Evolutionary conservation across 2,888 invertebrate genomes (phyloP).

Genomic region (Oasisia sp.): DNA sequence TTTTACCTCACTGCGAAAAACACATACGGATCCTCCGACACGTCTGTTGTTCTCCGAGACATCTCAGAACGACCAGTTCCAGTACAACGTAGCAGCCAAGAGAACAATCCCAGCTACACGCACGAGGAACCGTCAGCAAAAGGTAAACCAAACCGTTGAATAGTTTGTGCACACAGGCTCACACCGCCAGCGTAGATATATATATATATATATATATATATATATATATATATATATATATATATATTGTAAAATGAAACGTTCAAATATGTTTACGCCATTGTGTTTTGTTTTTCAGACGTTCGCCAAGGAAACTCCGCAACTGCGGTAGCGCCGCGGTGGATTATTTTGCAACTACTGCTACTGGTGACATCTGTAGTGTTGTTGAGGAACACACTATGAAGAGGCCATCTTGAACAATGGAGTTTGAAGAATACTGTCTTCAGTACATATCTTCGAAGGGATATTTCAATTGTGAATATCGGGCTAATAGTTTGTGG

Average conservation of each 20-base stretch:
- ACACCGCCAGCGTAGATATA: no score
- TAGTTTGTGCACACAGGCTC: no score
- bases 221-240: no score
- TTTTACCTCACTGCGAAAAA: neutral
- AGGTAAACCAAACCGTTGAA: neutral
- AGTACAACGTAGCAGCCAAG: neutral
- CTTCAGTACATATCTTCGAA: neutral
- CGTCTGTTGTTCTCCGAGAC: neutral
- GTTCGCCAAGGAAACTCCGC: neutral
- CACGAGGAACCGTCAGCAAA: neutral
- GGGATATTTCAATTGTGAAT: no score
- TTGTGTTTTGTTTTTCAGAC: neutral
- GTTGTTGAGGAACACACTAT: neutral
- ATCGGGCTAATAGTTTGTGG: no score
- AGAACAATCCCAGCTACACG: neutral
- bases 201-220: no score
- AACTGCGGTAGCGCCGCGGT: slow-evolving; percentile 8
- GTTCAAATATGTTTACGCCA: neutral
- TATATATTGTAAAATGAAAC: neutral
- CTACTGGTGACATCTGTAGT: neutral
- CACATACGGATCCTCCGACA: neutral
- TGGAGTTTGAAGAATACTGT: neutral
- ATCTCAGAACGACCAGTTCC: neutral
- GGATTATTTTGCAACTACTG: neutral
- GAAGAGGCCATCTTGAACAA: neutral